Base-by-base conservation (phyloP, 2,888 invertebrate genomes). In the Agrilus biguttatus region DNA sequence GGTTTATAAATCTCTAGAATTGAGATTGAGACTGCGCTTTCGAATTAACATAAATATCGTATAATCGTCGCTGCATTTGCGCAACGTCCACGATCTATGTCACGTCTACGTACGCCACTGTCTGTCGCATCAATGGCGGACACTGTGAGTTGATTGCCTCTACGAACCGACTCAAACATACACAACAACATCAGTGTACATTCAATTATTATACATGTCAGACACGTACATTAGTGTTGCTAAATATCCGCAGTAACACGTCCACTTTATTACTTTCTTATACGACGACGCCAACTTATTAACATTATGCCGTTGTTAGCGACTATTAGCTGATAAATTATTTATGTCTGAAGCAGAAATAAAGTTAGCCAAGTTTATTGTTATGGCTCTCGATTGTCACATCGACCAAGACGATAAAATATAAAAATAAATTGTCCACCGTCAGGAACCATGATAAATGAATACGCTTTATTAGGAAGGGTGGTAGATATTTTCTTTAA, bases 191-290 rank as follows among this genome's bases (percentile, higher is more conserved):
- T 28, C 28, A 28, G 28, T 28, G 28, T 28, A 28, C 10, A 28
- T 59, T 61, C 59, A 60, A 61, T 61, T 61, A 60, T 61, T 61
- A 59, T 61, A 59, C 60, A 59, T 60, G 60, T 61, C 60, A 59
- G 59, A 60, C 59, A 60, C 53, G 59, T 60, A 59, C 60, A 59
- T 60, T 60, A 61, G 60, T 59, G 59, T 59, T 58, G 60, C 61
- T 61, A 60, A 61, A 61, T 61, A 60, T 59, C 59, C 56, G 54
- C 55, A 55, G 59, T 59, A 60, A 60, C 59, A 57, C 56, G 53
- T 55, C 53, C 53, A 60, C 59, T 60, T 61, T 60, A 61, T 59
- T 59, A 54, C 57, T 49, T 55, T 53, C 53, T 52, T 51, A 52
- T 54, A 49, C 49, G 51, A 54, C 55, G 55, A 56, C 55, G 53